Conservation (phyloP, 2,113 vertebrate genomes). For the Erinaceus europaeus region DNA sequence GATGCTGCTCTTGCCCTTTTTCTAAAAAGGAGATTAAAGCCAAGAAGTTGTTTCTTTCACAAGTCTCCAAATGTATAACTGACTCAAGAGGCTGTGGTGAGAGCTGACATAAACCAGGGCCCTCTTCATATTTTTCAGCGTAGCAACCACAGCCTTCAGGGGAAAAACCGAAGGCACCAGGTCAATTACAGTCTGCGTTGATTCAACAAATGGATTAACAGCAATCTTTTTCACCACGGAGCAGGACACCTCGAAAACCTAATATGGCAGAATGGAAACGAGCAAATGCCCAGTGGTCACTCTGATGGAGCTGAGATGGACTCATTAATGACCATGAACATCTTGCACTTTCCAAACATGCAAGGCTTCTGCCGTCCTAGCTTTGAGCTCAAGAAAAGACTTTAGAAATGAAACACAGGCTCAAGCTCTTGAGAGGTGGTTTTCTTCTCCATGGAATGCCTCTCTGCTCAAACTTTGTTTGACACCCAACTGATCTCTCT, state of each 20-base stretch:
- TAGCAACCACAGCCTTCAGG: constrained; percentile 66
- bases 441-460: neutral
- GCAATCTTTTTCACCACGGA: neutral
- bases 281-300: neutral
- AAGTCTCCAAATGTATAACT: constrained; percentile 38
- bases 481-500: constrained; percentile 52
- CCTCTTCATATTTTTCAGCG: constrained; percentile 19
- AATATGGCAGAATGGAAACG: constrained; percentile 4
- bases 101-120: constrained; percentile 72
- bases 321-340: constrained; percentile 32
- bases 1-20: constrained; percentile 10
- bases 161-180: constrained; percentile 55
- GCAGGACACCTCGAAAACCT: neutral
- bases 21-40: constrained; percentile 50
- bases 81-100: constrained; percentile 32
- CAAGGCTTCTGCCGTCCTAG: neutral
- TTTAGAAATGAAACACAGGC: constrained; percentile 31
- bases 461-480: constrained; percentile 43
- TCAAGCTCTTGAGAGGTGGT: neutral
- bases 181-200: constrained; percentile 46
- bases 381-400: neutral
- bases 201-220: constrained; percentile 60
- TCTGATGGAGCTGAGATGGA: neutral
- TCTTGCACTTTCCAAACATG: neutral
- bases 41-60: constrained; percentile 36